Conservation (phyloP, 2,888 invertebrate species). For the Flabesymbios commensalis region DNA sequence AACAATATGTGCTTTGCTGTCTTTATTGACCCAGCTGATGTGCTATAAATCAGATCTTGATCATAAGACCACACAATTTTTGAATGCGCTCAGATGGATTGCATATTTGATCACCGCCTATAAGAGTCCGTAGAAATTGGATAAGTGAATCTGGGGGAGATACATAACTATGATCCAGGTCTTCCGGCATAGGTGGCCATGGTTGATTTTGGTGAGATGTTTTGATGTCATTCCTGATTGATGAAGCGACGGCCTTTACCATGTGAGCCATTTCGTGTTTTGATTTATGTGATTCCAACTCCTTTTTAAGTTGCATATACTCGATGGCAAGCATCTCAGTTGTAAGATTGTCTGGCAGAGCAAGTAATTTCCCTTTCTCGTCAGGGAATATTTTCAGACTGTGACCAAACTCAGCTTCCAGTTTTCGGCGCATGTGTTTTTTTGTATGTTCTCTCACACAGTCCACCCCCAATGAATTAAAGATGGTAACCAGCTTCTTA, state of each 20-base stretch:
- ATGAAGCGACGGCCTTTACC: no score
- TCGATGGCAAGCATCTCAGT: neutral
- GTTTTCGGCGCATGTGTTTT: conserved; percentile 14
- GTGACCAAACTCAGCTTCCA: conserved; percentile 3
- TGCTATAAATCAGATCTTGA: conserved; percentile 7
- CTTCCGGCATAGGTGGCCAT: conserved; percentile 2
- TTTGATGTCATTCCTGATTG: no score
- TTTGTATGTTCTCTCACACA: conserved; percentile 9
- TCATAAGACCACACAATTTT: neutral
- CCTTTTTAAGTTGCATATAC: neutral
- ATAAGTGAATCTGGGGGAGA: neutral
- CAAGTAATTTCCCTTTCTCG: conserved; percentile 4
- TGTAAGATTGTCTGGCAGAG: neutral
- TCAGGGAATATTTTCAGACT: neutral
- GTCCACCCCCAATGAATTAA: neutral
- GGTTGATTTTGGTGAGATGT: neutral
- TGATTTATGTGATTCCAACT: neutral
- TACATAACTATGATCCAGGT: neutral
- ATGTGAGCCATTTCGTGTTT: no score
- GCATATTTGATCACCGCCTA: neutral
- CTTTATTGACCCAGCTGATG: neutral
- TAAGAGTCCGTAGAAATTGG: neutral
- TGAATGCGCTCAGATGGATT: neutral
- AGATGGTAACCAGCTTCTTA: neutral
- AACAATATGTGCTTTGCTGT: conserved; percentile 7